A percentile compares a stretch with the other conserved stretches of the same genome.
Conservation (phyloP, 2,888 invertebrate genomes). For the Parnassius orleans region DNA sequence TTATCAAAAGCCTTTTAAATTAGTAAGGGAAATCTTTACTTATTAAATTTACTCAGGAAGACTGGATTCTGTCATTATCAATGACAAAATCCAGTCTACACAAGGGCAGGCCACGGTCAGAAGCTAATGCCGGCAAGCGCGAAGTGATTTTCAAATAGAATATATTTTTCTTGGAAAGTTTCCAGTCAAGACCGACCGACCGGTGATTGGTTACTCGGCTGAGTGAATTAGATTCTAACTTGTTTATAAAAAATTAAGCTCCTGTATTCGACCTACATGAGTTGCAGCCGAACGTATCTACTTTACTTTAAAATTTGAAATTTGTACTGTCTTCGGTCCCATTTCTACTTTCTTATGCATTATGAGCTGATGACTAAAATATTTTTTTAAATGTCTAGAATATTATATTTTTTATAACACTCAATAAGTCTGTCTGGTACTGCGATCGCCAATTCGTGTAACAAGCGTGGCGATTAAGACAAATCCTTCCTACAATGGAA, state of each 20-base stretch:
- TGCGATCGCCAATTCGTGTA: too few species aligned
- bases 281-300: not conserved
- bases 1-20: too few species aligned
- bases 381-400: too few species aligned
- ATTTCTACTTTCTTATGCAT: too few species aligned
- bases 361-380: too few species aligned
- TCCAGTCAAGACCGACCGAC: constrained; percentile 24
- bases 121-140: constrained; percentile 16
- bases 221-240: constrained; percentile 3
- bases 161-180: constrained; percentile 24
- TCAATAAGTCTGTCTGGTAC: too few species aligned
- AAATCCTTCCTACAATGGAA: too few species aligned
- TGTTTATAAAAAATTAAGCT: constrained; percentile 3
- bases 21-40: too few species aligned
- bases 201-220: constrained; percentile 22
- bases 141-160: constrained; percentile 19
- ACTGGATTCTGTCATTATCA: not conserved
- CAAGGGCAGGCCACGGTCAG: constrained; percentile 13
- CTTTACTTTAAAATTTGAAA: not conserved
- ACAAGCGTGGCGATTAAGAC: too few species aligned
- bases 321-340: too few species aligned
- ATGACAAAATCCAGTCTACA: constrained; percentile 7
- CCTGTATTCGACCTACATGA: not conserved
- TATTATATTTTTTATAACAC: too few species aligned
- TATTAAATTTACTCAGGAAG: too few species aligned